Conservation (phyloP, 2,888 invertebrate genomes). For the Danaus chrysippus region DNA sequence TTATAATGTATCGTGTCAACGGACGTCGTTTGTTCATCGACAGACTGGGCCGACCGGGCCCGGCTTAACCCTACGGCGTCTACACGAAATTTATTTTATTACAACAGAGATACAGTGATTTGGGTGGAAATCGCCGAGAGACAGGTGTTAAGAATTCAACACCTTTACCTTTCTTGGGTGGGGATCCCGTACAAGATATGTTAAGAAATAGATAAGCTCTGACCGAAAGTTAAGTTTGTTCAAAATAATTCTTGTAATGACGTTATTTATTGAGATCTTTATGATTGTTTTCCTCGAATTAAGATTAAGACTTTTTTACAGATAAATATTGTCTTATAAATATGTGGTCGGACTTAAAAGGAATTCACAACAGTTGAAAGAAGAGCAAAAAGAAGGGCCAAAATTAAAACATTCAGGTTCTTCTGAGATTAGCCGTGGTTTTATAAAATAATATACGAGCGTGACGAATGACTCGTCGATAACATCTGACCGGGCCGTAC, state of each 20-base stretch:
- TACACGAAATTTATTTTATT: constrained; percentile 78
- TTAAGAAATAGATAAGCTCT: constrained; percentile 68
- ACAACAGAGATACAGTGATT: constrained; percentile 75
- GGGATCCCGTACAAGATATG: constrained; percentile 62
- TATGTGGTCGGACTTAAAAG: constrained; percentile 56
- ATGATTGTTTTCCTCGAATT: constrained; percentile 53
- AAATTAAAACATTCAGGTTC: constrained; percentile 73
- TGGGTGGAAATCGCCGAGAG: constrained; percentile 72
- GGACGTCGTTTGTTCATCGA: constrained; percentile 77
- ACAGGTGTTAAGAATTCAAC: constrained; percentile 78
- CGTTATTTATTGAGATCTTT: constrained; percentile 48
- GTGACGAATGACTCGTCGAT: constrained; percentile 76
- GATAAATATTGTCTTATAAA: constrained; percentile 55
- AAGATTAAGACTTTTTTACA: constrained; percentile 48
- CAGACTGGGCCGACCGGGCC: constrained; percentile 49
- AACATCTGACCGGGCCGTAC: constrained; percentile 72
- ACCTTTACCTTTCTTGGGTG: constrained; percentile 67
- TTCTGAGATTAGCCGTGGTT: constrained; percentile 74
- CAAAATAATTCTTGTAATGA: constrained; percentile 63
- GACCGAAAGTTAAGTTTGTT: constrained; percentile 55
- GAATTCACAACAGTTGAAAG: constrained; percentile 52
- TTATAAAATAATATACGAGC: constrained; percentile 77
- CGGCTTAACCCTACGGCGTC: constrained; percentile 73
- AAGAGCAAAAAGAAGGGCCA: constrained; percentile 61
- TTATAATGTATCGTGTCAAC: constrained; percentile 78